Evolutionary conservation across 2,797 vertebrate genomes (phyloP), one percentile per base, ranked within the genome.

Genomic region (Syngnathus rostellatus): DNA sequence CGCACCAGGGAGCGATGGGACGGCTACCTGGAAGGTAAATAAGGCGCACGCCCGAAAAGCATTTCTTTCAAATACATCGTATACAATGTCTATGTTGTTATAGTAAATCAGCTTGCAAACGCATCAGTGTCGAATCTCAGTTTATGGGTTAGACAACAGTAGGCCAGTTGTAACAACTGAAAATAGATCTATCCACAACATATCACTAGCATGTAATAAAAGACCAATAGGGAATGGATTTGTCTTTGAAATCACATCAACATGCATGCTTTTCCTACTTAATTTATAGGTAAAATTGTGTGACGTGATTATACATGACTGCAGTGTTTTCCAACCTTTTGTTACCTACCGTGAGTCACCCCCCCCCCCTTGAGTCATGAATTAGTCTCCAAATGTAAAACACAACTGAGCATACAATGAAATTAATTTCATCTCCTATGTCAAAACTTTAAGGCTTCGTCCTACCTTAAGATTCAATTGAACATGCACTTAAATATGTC

Each of bases 1-100:
- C 69, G 93, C 92, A 68, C 92, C 92, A 69, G 92, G 93, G 73
- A 93, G 94, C 86, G 93, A 93, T 12, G 93, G 83, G 59, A 83
- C 95, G 85, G 54, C 37, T 21, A 91, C 93, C 66, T 95, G 94
- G 93, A 85, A 94, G 94, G 95, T 95, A 80, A 95, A 93, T 93
- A 84, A 62, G 10, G 72, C 73, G 23, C 8, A 72, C 73, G 66
- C 1, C 1, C 10, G 25, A 31, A 37, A 37, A 57, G 2, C 14
- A 57, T 38, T 7, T 31, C 1, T 31, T 16, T 7, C 1, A 38
- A 6, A 1, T 16, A 7, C 12, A 2, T 25, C 31, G 55, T 3
- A 14, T 21, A 12, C 21, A 3, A 3, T 23, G 51, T 8, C 31
- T 31, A 31, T 31, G 1, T 53, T 23, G 14, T 0, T 16, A 8